Base-by-base conservation (phyloP, 1,140 invertebrate species). In the Hylyphantes graminicola region DNA sequence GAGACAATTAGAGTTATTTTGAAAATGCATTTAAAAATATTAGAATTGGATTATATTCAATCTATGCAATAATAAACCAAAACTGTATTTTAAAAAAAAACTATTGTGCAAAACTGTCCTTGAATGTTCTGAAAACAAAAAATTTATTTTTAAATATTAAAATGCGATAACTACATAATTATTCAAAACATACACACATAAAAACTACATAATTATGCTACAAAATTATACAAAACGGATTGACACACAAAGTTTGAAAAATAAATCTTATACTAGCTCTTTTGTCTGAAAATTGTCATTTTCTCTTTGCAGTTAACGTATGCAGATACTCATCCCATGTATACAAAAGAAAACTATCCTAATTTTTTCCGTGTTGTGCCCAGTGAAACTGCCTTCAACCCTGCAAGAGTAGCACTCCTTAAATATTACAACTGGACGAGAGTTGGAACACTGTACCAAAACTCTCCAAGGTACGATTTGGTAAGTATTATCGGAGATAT, bases 291-390 rank as follows among this genome's bases (percentile, higher is more conserved):
- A 5, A 35, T 1, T 35, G 5, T 35, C 35, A 5, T 82, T 86
- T 17, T 79, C 77, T 76, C 61, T 85, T 85, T 92, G 10, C 92
- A 99, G 94, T 91, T 99, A 35, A 98, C 97, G 3, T 99, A 99
- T 89, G 97, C 97, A 4, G 98, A 99, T 90, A 99, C 97, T 15
- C 97, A 99, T 91, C 97, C 98, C 1, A 97, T 98, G 94, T 98
- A 99, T 90, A 97, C 96, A 0, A 95, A 94, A 88, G 93, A 95
- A 85, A 96, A 94, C 82, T 99, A 97, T 89, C 97, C 96, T 5
- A 98, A 98, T 90, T 98, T 98, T 91, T 99, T 97, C 90, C 94
- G 97, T 19, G 95, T 98, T 83, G 97, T 98, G 48, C 97, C 97
- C 7, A 97, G 95, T 54, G 96, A 98, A 89, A 97, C 96, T 88